Conservation (phyloP, 2,797 vertebrate species). For the Dryobates pubescens region DNA sequence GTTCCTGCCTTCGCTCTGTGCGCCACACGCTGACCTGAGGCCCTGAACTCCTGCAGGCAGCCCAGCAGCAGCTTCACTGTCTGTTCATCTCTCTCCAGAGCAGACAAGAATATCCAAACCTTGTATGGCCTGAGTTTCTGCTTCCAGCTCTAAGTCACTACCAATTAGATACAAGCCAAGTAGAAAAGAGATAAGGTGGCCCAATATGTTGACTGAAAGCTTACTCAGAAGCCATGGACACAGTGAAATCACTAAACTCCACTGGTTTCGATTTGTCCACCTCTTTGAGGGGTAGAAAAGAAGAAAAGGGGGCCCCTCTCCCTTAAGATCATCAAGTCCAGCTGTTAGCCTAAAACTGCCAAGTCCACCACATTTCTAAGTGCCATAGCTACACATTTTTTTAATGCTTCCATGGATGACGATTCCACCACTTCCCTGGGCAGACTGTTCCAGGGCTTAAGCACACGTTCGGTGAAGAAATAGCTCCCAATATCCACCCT, state of each 20-base stretch:
- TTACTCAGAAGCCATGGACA: background rate
- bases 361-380: no score
- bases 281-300: background rate
- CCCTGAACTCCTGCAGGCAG: background rate
- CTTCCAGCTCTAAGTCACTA: background rate
- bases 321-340: no score
- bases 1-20: background rate
- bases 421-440: no score
- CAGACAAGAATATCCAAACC: background rate
- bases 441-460: no score
- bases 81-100: background rate
- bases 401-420: no score
- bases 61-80: background rate
- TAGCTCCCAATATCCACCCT: no score
- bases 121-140: background rate
- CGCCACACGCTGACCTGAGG: background rate
- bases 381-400: no score
- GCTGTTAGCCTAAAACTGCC: no score
- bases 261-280: background rate
- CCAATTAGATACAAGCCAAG: background rate
- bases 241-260: background rate
- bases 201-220: background rate
- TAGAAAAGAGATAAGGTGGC: background rate
- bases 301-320: rapidly evolving
- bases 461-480: no score